These are phyloP conservation scores for Odocoileus virginianus DNA, from an alignment of 2,113 vertebrate genomes.

Conservation along the genomic window DNA sequence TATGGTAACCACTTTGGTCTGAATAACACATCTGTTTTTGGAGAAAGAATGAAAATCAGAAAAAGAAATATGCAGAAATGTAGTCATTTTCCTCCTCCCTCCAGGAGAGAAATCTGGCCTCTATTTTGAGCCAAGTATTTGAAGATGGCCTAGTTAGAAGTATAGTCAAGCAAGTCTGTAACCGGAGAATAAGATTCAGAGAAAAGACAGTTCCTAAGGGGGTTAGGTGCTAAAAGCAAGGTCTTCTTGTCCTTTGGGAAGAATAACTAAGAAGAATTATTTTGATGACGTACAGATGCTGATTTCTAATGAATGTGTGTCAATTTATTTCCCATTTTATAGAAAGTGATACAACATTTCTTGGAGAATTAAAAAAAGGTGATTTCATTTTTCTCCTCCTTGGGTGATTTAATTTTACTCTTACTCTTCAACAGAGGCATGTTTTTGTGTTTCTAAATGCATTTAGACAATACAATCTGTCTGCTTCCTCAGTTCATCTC, in stretches of 20 bases:
- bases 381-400: background rate
- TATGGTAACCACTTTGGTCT: background rate
- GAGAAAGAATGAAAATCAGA: constrained; percentile 48
- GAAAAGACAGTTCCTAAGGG: background rate
- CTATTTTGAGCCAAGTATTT: constrained; percentile 32
- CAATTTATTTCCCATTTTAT: background rate
- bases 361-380: background rate
- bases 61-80: constrained; percentile 23
- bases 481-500: background rate
- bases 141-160: constrained; percentile 10
- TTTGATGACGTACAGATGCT: background rate
- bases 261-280: background rate
- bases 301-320: background rate
- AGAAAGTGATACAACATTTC: constrained; percentile 6
- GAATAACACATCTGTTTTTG: constrained; percentile 16
- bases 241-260: background rate
- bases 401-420: background rate
- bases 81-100: constrained; percentile 32
- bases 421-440: background rate
- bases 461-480: background rate
- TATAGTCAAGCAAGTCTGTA: background rate
- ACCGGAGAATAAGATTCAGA: background rate
- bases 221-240: background rate
- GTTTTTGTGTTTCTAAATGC: background rate
- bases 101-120: constrained; percentile 23